A percentile compares a stretch with the other conserved stretches of the same genome.
phyloP scores from a whole-genome alignment of 92 coral and sea anemone species.

The Diadumene lineata region DNA sequence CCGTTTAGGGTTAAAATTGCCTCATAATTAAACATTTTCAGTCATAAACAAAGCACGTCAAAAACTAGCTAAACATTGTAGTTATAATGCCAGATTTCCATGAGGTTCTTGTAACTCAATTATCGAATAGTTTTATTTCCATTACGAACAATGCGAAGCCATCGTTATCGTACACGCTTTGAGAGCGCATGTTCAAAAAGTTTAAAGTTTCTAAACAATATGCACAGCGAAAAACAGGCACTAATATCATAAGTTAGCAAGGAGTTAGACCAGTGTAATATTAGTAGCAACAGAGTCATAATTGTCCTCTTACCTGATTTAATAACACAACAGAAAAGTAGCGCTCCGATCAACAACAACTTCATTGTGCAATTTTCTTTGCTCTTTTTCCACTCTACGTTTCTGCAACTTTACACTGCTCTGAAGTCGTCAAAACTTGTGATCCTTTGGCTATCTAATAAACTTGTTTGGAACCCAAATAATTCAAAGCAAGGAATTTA shows the following conservation, averaged over 20 bases:
- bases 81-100: not conserved
- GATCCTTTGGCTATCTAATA: not conserved
- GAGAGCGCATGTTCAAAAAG: too few species aligned
- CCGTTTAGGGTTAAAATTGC: not conserved
- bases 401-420: too few species aligned
- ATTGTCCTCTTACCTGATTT: not conserved
- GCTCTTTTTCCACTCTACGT: too few species aligned
- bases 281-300: not conserved
- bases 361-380: too few species aligned
- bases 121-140: too few species aligned
- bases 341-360: not conserved
- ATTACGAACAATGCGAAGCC: too few species aligned
- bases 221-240: too few species aligned
- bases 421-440: too few species aligned
- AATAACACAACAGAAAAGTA: not conserved
- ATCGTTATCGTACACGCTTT: too few species aligned
- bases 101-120: not conserved
- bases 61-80: not conserved
- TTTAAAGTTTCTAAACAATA: too few species aligned
- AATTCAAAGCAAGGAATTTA: not conserved
- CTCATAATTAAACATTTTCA: not conserved
- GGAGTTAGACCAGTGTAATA: too few species aligned
- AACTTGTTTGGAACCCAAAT: not conserved
- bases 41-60: not conserved
- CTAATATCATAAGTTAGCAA: too few species aligned